These are phyloP conservation scores for Brachionus rubens DNA, from an alignment of 1,140 invertebrate species.

Conservation along the genomic window DNA sequence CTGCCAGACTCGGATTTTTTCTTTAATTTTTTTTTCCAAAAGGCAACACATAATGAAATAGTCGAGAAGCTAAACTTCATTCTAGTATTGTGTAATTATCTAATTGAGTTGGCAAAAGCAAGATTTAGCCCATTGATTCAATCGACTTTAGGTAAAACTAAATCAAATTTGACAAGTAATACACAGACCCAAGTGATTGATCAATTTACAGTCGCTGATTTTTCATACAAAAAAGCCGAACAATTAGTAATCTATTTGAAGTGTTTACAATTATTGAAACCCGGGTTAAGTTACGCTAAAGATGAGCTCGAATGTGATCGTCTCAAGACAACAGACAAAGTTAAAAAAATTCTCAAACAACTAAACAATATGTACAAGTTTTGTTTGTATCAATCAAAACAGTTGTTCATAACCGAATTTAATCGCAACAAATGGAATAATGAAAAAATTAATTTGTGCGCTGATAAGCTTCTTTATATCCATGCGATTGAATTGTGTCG, in stretches of 20 bases:
- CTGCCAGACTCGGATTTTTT: constrained; percentile 36
- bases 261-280: constrained; percentile 12
- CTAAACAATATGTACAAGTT: constrained; percentile 45
- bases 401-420: constrained; percentile 19
- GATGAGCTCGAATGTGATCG: neutral
- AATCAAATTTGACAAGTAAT: neutral
- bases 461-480: constrained; percentile 44
- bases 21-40: neutral
- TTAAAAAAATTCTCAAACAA: constrained; percentile 36
- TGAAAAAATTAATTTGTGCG: constrained; percentile 11
- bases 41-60: constrained; percentile 38
- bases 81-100: constrained; percentile 29
- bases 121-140: constrained; percentile 16
- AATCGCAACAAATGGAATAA: neutral
- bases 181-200: constrained; percentile 1
- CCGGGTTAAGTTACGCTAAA: constrained; percentile 27
- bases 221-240: constrained; percentile 42
- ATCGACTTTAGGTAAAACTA: neutral
- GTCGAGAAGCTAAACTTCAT: constrained; percentile 36
- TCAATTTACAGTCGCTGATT: constrained; percentile 25
- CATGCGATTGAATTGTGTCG: constrained; percentile 46
- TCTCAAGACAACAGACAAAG: constrained; percentile 14
- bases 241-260: constrained; percentile 46
- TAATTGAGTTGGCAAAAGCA: constrained; percentile 33
- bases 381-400: constrained; percentile 40